Evolutionary conservation across 2,888 invertebrate genomes (phyloP).

Genomic region (Phyllotreta striolata): DNA sequence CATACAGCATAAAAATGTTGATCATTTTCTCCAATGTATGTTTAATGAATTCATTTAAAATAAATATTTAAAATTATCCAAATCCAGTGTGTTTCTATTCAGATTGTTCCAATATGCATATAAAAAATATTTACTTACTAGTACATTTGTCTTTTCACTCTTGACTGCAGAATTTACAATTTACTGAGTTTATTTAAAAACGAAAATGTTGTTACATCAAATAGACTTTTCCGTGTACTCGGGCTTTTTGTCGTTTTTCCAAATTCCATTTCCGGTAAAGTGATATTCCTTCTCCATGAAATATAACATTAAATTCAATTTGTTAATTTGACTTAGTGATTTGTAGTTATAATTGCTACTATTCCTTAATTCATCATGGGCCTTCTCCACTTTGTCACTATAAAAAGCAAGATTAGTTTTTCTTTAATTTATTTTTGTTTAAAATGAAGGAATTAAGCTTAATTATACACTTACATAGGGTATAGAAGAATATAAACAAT

Average conservation of each 20-base stretch:
- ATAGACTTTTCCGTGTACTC: slow-evolving; percentile 16
- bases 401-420: slow-evolving; percentile 39
- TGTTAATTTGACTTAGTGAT: slow-evolving; percentile 57
- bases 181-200: slow-evolving; percentile 59
- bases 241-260: slow-evolving; percentile 56
- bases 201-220: slow-evolving; percentile 52
- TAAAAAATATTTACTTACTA: no score
- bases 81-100: no score
- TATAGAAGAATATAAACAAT: slow-evolving; percentile 74
- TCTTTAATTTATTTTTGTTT: slow-evolving; percentile 7
- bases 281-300: slow-evolving; percentile 76
- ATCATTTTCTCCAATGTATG: no score
- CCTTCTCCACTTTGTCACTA: slow-evolving; percentile 53
- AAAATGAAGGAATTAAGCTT: slow-evolving; percentile 2
- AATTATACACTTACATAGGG: slow-evolving; percentile 66
- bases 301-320: slow-evolving; percentile 73
- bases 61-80: no score
- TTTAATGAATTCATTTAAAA: no score
- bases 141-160: no score
- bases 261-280: slow-evolving; percentile 80
- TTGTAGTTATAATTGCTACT: slow-evolving; percentile 42
- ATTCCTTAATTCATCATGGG: slow-evolving; percentile 45
- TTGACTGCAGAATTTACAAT: no score
- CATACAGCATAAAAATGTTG: no score
- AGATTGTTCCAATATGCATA: no score